phyloP scores from a whole-genome alignment of 2,797 vertebrate species.

The Natrix natrix region DNA sequence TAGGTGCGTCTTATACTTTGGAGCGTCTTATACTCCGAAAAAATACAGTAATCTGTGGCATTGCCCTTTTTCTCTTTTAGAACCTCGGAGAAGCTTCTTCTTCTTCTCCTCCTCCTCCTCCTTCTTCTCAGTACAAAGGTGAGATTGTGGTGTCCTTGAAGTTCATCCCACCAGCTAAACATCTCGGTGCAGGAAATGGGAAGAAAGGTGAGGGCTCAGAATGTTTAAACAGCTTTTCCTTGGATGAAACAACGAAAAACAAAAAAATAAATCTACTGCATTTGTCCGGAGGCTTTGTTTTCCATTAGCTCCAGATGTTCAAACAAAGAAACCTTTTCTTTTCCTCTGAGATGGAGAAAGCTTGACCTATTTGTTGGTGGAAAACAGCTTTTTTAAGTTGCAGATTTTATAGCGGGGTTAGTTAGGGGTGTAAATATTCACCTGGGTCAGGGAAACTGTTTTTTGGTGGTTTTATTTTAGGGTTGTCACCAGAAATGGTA shows the following conservation, averaged over 20 bases:
- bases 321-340: too few relatives aligned
- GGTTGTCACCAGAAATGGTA: neutral
- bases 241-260: neutral
- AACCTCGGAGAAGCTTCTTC: slow-evolving; percentile 50
- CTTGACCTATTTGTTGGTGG: neutral
- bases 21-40: too few relatives aligned
- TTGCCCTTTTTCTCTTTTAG: slow-evolving; percentile 47
- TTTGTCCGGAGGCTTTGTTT: neutral
- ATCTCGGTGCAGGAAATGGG: slow-evolving; percentile 62
- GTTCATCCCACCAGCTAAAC: slow-evolving; percentile 78
- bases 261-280: neutral
- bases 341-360: neutral
- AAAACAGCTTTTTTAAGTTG: too few relatives aligned
- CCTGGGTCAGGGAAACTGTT: neutral
- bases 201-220: slow-evolving; percentile 76
- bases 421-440: too few relatives aligned
- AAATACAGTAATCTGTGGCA: neutral
- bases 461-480: neutral
- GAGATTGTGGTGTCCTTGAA: slow-evolving; percentile 93
- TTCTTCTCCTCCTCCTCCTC: slow-evolving; percentile 47
- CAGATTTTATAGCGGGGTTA: neutral
- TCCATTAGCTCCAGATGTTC: neutral
- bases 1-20: too few relatives aligned
- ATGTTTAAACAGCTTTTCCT: neutral
- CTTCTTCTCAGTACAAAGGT: slow-evolving; percentile 80